Base-by-base conservation (phyloP, 1,140 invertebrate species). In the Myzus persicae region DNA sequence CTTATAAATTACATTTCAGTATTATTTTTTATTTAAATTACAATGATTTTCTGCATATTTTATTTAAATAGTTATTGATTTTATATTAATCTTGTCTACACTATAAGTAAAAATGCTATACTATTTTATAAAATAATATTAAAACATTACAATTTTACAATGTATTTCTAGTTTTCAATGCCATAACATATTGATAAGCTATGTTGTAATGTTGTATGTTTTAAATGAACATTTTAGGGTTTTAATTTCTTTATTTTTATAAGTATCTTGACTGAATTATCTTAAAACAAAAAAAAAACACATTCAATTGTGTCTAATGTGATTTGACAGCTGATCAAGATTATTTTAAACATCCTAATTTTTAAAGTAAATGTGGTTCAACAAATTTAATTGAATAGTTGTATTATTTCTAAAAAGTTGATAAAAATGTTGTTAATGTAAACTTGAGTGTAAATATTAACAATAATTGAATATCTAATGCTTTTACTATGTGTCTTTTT, bases 231-330 rank as follows among this genome's bases (percentile, higher is more conserved):
- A 5, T 87, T 2, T 51, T 38, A 38, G 20, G 8, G 36, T 40
- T 26, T 89, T 36, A 51, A 51, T 51, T 4, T 18, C 7, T 51
- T 48, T 46, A 9, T 51, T 44, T 44, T 85, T 6, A 85, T 31
- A 11, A 85, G 26, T 85, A 85, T 44, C 46, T 51, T 89, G 87
- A 89, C 87, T 89, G 87, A 54, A 89, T 51, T 89, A 54, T 20
- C 54, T 51, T 38, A 26, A 89, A 51, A 31, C 11, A 51, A 67
- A 18, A 31, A 26, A 59, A n/a, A 67, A 67, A 67, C 59, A n/a
- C 59, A 67, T 67, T 67, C 14, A n/a, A n/a, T 67, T 67, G 9
- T 11, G 31, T 67, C 31, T n/a, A 18, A 18, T 67, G 11, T 18
- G 18, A 67, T n/a, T 67, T n/a, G 3, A n/a, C 0, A n/a, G 31